Conservation (phyloP, 2,888 invertebrate species). For the Torymus aiolomorphi region DNA sequence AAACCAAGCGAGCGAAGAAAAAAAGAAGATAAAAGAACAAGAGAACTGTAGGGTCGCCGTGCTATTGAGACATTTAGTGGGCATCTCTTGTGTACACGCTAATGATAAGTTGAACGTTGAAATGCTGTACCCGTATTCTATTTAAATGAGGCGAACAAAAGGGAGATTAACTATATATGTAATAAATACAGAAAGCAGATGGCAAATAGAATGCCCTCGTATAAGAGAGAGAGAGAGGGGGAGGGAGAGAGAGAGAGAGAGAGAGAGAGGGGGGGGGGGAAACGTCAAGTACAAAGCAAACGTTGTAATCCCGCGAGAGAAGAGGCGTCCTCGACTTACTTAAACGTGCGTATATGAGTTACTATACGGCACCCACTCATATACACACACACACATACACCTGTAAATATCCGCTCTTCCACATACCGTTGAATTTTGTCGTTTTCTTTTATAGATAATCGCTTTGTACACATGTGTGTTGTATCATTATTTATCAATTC, state of each 20-base stretch:
- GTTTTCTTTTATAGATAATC: constrained; percentile 1
- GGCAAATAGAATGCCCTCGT: constrained; percentile 7
- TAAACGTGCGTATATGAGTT: constrained; percentile 2
- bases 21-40: constrained; percentile 10
- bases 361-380: neutral
- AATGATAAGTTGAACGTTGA: constrained; percentile 44
- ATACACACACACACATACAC: no score
- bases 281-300: constrained; percentile 64
- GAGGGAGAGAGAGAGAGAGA: constrained; percentile 15
- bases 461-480: neutral
- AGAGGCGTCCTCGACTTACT: constrained; percentile 31
- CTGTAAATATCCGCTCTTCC: constrained; percentile 35
- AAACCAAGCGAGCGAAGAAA: neutral
- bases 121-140: constrained; percentile 46
- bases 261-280: no score
- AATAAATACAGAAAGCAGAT: constrained; percentile 3
- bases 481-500: constrained; percentile 14
- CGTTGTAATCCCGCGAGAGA: constrained; percentile 9
- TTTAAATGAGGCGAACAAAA: constrained; percentile 31
- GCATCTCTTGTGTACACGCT: constrained; percentile 42
- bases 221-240: constrained; percentile 6
- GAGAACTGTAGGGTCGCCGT: constrained; percentile 65
- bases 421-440: constrained; percentile 22
- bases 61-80: constrained; percentile 58
- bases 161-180: constrained; percentile 1